Conservation (phyloP, 2,797 vertebrate genomes). For the Benthosema pterotum region DNA sequence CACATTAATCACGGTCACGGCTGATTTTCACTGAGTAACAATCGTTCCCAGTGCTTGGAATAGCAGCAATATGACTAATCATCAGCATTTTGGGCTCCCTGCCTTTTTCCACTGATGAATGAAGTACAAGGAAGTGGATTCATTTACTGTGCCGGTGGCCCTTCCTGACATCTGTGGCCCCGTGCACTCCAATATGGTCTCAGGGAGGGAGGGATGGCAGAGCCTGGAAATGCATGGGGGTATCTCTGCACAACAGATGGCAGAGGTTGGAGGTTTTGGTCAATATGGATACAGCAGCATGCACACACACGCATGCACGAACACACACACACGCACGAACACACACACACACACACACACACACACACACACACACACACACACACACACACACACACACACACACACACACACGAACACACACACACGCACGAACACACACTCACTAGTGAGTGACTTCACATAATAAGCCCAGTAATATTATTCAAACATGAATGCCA, state of each 20-base stretch:
- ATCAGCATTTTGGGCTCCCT: not conserved
- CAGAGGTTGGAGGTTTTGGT: conserved; percentile 32
- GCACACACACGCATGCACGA: no score
- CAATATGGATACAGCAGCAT: conserved; percentile 27
- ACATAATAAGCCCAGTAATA: conserved; percentile 4
- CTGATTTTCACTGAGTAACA: conserved; percentile 1
- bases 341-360: no score
- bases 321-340: no score
- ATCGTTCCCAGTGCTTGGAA: not conserved
- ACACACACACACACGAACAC: conserved; percentile 1
- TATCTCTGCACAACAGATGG: conserved; percentile 31
- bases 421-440: no score
- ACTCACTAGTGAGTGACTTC: not conserved
- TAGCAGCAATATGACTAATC: not conserved
- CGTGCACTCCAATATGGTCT: conserved; percentile 21
- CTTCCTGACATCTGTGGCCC: conserved; percentile 42
- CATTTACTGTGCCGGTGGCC: conserved; percentile 37
- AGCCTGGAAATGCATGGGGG: not conserved
- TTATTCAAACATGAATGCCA: conserved; percentile 4
- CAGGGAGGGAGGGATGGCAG: conserved; percentile 1
- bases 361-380: no score
- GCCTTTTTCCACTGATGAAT: conserved; percentile 24
- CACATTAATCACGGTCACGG: conserved; percentile 5
- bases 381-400: no score
- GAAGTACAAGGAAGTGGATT: conserved; percentile 23